Base-by-base conservation (phyloP, 1,140 invertebrate species). In the Drosophila sproati region DNA sequence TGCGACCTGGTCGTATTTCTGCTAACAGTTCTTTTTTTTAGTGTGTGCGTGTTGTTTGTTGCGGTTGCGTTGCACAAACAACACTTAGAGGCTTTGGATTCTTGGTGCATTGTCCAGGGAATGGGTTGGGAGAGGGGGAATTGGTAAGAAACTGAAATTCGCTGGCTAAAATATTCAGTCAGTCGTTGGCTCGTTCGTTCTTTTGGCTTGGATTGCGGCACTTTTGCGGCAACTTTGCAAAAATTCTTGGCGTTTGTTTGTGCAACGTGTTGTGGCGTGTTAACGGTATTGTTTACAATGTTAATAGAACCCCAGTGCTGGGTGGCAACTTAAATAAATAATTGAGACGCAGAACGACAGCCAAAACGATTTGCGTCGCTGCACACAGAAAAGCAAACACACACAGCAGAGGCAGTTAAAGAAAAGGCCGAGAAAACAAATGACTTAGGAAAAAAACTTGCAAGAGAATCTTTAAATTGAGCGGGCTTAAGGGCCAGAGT, bases 251-350 rank as follows among this genome's bases (percentile, higher is more conserved):
- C 47, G 32, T 20, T 20, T 70, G 57, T 74, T 61, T 70, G 70
- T 73, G 70, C 70, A 67, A 54, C 78, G 61, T 83, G 80, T 78
- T 75, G 77, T 67, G 73, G 64, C 78, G 76, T 86, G 82, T 86
- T 87, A 86, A 86, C 82, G 82, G 82, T 86, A 86, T 86, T 86
- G 82, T 86, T 86, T 86, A 86, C 82, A 86, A 82, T 82, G 80
- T 81, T 86, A 87, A 87, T 82, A 86, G 82, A 85, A 78, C 75
- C 75, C 75, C 79, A 81, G 35, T 60, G 62, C 59, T 68, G 80
- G 82, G 82, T 85, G 78, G 83, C 76, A 81, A 71, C 66, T 77
- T 76, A 88, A 87, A 86, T 82, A 86, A 77, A 82, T 83, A 82
- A 82, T 86, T 78, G 78, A 81, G 68, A 62, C 62, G 61, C 61